A percentile compares a stretch with the other conserved stretches of the same genome.
phyloP scores from a whole-genome alignment of 1,140 invertebrate species.

The Ganaspis sp. region DNA sequence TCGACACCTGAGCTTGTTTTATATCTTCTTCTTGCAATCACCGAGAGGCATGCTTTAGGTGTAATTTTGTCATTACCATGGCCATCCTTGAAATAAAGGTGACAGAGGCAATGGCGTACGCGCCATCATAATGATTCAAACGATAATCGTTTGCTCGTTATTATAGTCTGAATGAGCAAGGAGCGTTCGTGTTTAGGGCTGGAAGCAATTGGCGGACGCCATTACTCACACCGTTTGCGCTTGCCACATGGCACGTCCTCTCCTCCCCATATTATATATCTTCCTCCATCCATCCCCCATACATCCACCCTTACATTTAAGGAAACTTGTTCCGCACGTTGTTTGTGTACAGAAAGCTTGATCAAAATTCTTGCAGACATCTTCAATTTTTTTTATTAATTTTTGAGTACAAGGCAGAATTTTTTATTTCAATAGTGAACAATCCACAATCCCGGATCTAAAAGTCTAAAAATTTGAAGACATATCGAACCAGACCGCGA shows the following conservation, averaged over 20 bases:
- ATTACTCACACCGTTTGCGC: constrained; percentile 69
- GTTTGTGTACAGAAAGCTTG: too few species aligned
- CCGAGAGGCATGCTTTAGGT: constrained; percentile 50
- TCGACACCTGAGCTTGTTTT: constrained; percentile 48
- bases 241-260: constrained; percentile 69
- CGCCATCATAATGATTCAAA: constrained; percentile 66
- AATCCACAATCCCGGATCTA: too few species aligned
- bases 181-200: constrained; percentile 62
- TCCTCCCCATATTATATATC: constrained; percentile 21
- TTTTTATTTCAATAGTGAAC: too few species aligned
- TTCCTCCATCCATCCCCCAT: constrained; percentile 17
- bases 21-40: constrained; percentile 42
- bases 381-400: too few species aligned
- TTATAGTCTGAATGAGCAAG: constrained; percentile 39
- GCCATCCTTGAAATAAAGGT: constrained; percentile 34
- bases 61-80: constrained; percentile 67
- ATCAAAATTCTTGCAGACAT: too few species aligned
- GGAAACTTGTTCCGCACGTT: too few species aligned
- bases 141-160: constrained; percentile 66
- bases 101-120: constrained; percentile 45
- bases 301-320: not conserved
- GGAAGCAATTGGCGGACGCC: constrained; percentile 65
- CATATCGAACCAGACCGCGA: too few species aligned
- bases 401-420: too few species aligned
- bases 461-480: too few species aligned